Conservation (phyloP, 2,888 invertebrate species). For the Megaustenia siamemsis region DNA sequence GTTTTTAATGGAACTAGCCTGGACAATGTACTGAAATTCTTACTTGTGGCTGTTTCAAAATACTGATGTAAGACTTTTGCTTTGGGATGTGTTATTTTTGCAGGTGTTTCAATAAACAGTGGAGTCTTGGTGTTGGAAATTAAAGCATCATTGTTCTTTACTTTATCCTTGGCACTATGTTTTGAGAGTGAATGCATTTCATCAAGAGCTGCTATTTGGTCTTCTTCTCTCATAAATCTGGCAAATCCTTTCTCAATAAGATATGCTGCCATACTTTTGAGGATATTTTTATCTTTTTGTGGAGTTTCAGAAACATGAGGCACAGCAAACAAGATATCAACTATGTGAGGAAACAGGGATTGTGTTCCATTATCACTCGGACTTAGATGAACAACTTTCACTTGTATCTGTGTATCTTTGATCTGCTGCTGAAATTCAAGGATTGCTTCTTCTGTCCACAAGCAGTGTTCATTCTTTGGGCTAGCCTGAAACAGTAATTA, state of each 20-base stretch:
- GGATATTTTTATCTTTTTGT: not conserved
- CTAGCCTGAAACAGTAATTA: constrained; percentile 60
- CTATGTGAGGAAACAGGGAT: constrained; percentile 2
- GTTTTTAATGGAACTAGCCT: not conserved
- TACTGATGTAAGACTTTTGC: not conserved
- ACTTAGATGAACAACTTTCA: not conserved
- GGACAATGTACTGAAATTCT: not conserved
- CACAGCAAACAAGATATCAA: constrained; percentile 18
- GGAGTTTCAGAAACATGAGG: not conserved
- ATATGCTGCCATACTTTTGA: not conserved
- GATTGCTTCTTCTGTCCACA: constrained; percentile 69
- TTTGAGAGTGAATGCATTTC: not conserved
- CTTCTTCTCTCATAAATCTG: constrained; percentile 9
- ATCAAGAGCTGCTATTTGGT: constrained; percentile 5
- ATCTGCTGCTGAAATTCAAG: constrained; percentile 62
- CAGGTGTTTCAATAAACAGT: not conserved
- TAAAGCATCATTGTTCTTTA: not conserved
- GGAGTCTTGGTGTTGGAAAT: not conserved
- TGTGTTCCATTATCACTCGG: not conserved
- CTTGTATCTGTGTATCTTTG: constrained; percentile 49
- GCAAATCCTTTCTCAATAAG: constrained; percentile 20
- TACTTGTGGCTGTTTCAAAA: not conserved
- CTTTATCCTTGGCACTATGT: not conserved
- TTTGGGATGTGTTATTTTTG: not conserved
- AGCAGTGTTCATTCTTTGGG: constrained; percentile 64